Evolutionary conservation across 2,113 vertebrate genomes (phyloP), one percentile per base, ranked within the genome.

Genomic region (Acrocephalus arundinaceus): DNA sequence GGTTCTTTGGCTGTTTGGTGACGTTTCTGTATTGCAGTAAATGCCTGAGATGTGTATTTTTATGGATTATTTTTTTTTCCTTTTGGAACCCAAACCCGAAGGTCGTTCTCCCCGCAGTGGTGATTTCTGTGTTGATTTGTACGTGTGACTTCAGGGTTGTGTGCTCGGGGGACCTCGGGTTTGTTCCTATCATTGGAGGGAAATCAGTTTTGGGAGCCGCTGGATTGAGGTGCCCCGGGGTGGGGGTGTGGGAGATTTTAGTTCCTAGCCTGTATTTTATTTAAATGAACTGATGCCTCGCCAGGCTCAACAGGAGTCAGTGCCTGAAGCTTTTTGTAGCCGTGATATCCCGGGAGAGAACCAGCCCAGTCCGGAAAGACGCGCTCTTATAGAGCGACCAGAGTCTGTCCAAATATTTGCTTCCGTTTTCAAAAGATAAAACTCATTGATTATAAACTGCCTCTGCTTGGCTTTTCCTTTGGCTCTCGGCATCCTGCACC

Each of bases 361-460:
- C 94, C 97, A 96, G 97, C 93, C n/a, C 87, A 70, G 96, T 67
- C 90, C 96, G 78, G 96, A 96, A 59, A 74, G 96, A 92, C 65
- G 92, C 52, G 94, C 98, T 98, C 98, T 98, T 98, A 97, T 97
- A 98, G 98, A 98, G 97, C 92, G 51, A 92, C 97, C 96, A 55
- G 87, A 87, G 90, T 88, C 97, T 98, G 97, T 98, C 95, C 92
- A 87, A 94, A 97, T 96, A 96, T 95, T 97, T 97, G 97, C 98
- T 98, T 98, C 98, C 97, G 87, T 96, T 98, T 98, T 98, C 97
- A 97, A 94, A 61, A 98, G 94, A 98, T 98, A 97, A 95, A 97
- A 96, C 67, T 94, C 96, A 94, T 97, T 98, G 98, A 94, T 97
- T 98, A 97, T 96, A 96, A 97, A 95, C 74, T 75, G 27, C 54